Evolutionary conservation across 2,797 vertebrate genomes (phyloP), one percentile per base, ranked within the genome.

Genomic region (Protonibea diacanthus): DNA sequence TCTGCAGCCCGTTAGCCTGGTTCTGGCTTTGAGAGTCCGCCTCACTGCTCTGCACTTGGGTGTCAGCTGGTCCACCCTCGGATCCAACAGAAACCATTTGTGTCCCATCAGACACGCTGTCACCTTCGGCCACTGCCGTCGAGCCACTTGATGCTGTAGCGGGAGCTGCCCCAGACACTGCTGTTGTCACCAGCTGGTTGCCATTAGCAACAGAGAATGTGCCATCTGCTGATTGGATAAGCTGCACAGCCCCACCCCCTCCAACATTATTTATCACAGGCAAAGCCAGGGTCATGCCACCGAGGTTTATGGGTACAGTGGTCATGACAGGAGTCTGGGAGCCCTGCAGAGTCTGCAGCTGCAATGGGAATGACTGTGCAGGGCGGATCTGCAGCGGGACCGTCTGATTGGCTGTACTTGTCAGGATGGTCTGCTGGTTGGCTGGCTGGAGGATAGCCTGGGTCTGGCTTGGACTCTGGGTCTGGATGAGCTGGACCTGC

Each of bases 311-410:
- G 74, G 98, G 98, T 64, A 99, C 92, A 0, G 98, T 99, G 63
- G 98, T 99, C 94, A 99, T 97, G 78, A 99, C 94, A 49, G 98
- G 97, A 0, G 97, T 93, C 93, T 97, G 97, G 82, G 97, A 94
- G 82, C 98, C 97, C 86, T 97, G 96, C 91, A 99, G 96, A 65
- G 97, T 96, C 90, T 99, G 98, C 86, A 99, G 94, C 59, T 99
- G 98, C 76, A 99, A 90, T 1, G 98, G 98, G 92, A 99, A 98
- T 14, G 98, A 99, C 92, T 98, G 96, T 55, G 97, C 96, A 10
- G 97, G 96, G 75, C 98, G 96, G 78, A 99, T 97, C 91, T 99
- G 98, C 85, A 99, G 94, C 5, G 98, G 98, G 78, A 99, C 97
- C 1, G 97, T 96, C 92, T 98, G 97, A 93, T 97, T 97, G 87